Conservation (phyloP, 2,797 vertebrate genomes). For the Acanthurus leucopareius region DNA sequence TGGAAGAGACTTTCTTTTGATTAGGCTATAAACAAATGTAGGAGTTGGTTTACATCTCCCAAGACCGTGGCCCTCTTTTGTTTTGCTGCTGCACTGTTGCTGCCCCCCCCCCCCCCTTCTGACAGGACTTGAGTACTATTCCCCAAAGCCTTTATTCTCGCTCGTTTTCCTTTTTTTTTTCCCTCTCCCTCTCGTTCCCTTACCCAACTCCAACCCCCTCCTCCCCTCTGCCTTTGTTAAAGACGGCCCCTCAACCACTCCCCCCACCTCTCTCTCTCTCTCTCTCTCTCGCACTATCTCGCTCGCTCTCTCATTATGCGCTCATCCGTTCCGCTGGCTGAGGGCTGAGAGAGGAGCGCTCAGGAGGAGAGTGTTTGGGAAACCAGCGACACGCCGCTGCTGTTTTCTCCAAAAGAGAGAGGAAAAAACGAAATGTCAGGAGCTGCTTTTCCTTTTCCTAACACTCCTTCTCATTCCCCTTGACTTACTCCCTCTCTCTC, state of each 20-base stretch:
- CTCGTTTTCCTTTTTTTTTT: conserved; percentile 61
- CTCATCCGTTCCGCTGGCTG: conserved; percentile 80
- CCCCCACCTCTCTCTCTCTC: conserved; percentile 68
- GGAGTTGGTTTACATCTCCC: conserved; percentile 81
- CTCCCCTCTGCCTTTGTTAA: conserved; percentile 84
- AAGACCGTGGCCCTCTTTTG: conserved; percentile 80
- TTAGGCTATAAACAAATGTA: conserved; percentile 74
- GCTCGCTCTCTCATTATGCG: conserved; percentile 71
- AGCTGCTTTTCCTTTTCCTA: conserved; percentile 56
- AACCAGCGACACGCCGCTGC: conserved; percentile 56
- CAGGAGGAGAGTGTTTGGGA: conserved; percentile 70
- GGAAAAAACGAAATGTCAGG: conserved; percentile 64
- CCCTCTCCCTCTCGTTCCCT: conserved; percentile 51
- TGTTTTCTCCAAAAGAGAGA: conserved; percentile 44
- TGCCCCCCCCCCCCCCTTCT: conserved; percentile 57
- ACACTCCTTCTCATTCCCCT: conserved; percentile 46
- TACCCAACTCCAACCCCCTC: conserved; percentile 67
- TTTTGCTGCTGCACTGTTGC: conserved; percentile 77
- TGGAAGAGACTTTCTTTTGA: conserved; percentile 76
- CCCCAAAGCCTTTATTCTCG: conserved; percentile 83
- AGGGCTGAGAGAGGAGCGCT: conserved; percentile 77
- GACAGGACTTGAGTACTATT: conserved; percentile 81
- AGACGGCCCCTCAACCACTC: conserved; percentile 81
- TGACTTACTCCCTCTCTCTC: conserved; percentile 39
- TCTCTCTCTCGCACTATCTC: conserved; percentile 60